Evolutionary conservation across 2,888 invertebrate genomes (phyloP).

Genomic region (Polydesmus complanatus): DNA sequence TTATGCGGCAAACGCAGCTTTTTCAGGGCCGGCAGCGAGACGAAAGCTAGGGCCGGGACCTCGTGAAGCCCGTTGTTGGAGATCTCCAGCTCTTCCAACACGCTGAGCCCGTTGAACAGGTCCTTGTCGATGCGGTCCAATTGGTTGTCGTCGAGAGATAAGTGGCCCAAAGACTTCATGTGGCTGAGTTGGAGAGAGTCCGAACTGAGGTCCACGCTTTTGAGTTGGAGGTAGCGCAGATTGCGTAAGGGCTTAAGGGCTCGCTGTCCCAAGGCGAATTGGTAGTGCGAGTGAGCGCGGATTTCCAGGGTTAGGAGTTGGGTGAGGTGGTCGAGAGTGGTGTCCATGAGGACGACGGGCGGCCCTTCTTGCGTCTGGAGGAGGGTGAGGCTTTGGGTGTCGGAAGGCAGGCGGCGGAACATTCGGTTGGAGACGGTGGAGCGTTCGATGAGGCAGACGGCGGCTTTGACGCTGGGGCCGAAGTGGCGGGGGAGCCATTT

Average conservation of each 20-base stretch:
- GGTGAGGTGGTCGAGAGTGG: slow-evolving; percentile 36
- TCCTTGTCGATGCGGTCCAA: slow-evolving; percentile 10
- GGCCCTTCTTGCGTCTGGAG: slow-evolving; percentile 42
- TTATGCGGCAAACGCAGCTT: slow-evolving; percentile 11
- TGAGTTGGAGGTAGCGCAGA: slow-evolving; percentile 45
- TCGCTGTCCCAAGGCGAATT: slow-evolving; percentile 22
- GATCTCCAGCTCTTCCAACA: slow-evolving; percentile 15
- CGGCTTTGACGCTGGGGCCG: slow-evolving; percentile 10
- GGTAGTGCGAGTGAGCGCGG: slow-evolving; percentile 29
- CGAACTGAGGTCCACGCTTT: slow-evolving; percentile 43
- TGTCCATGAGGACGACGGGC: slow-evolving; percentile 35
- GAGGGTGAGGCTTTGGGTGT: slow-evolving; percentile 35
- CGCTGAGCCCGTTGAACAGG: slow-evolving; percentile 5
- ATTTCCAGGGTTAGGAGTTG: slow-evolving; percentile 46
- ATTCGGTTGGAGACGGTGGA: slow-evolving; percentile 13
- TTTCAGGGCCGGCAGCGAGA: slow-evolving; percentile 12
- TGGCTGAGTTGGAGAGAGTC: slow-evolving; percentile 54
- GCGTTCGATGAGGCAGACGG: slow-evolving; percentile 18
- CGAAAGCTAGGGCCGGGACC: slow-evolving; percentile 11
- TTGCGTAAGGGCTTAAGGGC: slow-evolving; percentile 39
- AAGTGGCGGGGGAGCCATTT: not conserved
- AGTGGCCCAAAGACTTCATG: slow-evolving; percentile 42
- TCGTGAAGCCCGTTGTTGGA: slow-evolving; percentile 11
- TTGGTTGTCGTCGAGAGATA: slow-evolving; percentile 49
- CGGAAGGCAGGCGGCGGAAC: slow-evolving; percentile 15